Evolutionary conservation across 1,140 invertebrate species (phyloP), one percentile per base, ranked within the genome.

Genomic region (Drosophila erecta): DNA sequence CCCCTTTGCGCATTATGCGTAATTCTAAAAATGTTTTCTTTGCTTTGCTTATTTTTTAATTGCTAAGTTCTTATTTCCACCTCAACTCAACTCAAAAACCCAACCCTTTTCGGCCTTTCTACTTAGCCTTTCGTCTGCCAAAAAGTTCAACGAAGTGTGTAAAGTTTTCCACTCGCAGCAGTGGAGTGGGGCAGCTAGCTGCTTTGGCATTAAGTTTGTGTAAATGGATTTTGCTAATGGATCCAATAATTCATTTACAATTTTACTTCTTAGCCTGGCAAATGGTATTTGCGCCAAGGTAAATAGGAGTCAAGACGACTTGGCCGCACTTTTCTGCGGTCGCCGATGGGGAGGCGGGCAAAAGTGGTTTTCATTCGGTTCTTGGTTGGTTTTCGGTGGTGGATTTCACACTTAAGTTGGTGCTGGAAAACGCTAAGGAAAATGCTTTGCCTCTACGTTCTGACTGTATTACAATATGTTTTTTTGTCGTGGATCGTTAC

Each of bases 201-300:
- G 84, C 79, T 79, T 87, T 81, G 67, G 80, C 85, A 89, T 89
- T 89, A 87, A 89, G 86, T 84, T 84, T 87, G 89, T 90, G 89
- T 90, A 90, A 90, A 87, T 90, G 87, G 87, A 90, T 90, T 87
- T 90, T 87, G 89, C 89, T 91, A 91, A 91, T 91, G 89, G 89
- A 91, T 91, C 89, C 89, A 90, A 91, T 91, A 91, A 91, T 91
- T 91, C 89, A 91, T 91, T 90, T 91, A 84, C 80, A 87, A 80
- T 90, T 90, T 70, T 87, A 90, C 85, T 89, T 30, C 30, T 69
- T 70, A 84, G 83, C 71, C 74, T 53, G 64, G 84, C 66, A 89
- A 87, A 89, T 87, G 79, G 49, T 86, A 86, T 79, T 89, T 89
- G 71, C 75, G 84, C 66, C 58, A 78, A 86, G 83, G 83, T 86